phyloP scores from a whole-genome alignment of 64 coral and sea anemone genomes.

The Anthopleura sola region DNA sequence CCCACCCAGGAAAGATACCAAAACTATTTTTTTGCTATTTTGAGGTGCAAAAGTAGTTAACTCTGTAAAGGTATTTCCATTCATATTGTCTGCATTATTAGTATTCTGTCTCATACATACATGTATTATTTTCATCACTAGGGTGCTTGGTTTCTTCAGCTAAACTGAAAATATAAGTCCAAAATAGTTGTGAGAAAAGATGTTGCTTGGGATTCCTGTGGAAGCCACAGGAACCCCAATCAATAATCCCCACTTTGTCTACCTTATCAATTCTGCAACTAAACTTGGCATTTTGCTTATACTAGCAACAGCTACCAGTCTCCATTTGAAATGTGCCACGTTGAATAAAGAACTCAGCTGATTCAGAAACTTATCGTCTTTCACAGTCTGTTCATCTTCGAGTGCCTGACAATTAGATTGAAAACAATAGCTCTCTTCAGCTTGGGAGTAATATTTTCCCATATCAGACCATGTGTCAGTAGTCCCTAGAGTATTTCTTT shows the following conservation, averaged over 20 bases:
- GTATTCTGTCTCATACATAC: constrained; percentile 11
- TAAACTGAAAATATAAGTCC: neutral
- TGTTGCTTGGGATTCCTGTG: neutral
- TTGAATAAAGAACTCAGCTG: constrained; percentile 37
- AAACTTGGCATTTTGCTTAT: constrained; percentile 41
- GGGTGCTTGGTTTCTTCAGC: constrained; percentile 24
- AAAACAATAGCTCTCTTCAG: too few species aligned
- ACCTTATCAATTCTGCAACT: constrained; percentile 47
- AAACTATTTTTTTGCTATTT: too few species aligned
- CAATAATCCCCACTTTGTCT: neutral
- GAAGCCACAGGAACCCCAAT: neutral
- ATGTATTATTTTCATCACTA: constrained; percentile 1
- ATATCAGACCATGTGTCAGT: too few species aligned
- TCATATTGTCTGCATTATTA: too few species aligned
- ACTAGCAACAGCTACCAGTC: constrained; percentile 41
- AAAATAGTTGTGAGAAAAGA: neutral
- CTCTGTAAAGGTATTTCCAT: too few species aligned
- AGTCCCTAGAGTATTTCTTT: too few species aligned
- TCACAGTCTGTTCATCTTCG: constrained; percentile 25
- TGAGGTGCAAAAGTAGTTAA: too few species aligned
- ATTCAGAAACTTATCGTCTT: constrained; percentile 51
- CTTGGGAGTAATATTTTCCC: too few species aligned
- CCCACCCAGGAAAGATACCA: too few species aligned
- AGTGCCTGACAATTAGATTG: constrained; percentile 21
- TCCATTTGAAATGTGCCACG: constrained; percentile 50